These are phyloP conservation scores for Carassius carassius DNA, from an alignment of 2,113 vertebrate species.

Conservation along the genomic window DNA sequence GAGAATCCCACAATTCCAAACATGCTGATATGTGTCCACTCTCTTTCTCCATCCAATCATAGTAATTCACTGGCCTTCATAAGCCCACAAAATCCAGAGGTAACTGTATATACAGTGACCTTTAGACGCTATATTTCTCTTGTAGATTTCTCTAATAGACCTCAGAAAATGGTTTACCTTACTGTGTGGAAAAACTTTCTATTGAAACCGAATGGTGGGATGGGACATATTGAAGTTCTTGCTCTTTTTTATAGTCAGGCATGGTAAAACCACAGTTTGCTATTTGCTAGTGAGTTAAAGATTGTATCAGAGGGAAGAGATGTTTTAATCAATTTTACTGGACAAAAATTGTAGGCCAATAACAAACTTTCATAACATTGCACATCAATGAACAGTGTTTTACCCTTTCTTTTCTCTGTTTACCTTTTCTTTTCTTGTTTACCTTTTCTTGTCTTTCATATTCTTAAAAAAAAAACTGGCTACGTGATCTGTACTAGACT, in stretches of 20 bases:
- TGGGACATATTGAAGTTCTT: neutral
- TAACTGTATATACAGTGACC: neutral
- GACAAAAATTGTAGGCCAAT: neutral
- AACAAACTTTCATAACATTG: neutral
- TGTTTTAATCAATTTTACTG: neutral
- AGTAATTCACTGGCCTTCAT: slow-evolving; percentile 11
- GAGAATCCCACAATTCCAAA: neutral
- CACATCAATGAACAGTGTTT: neutral
- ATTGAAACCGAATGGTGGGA: neutral
- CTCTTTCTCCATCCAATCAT: neutral
- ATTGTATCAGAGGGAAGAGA: neutral
- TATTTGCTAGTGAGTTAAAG: neutral
- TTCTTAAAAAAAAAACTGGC: too few species aligned
- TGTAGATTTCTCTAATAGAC: neutral
- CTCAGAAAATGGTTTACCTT: neutral
- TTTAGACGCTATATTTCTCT: neutral
- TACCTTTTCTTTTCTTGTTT: too few species aligned
- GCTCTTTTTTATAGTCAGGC: neutral
- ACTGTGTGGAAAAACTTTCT: neutral
- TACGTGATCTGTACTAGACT: too few species aligned
- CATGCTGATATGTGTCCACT: neutral
- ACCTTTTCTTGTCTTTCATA: too few species aligned
- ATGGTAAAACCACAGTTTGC: neutral
- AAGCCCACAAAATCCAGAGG: neutral
- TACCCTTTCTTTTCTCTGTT: too few species aligned